A percentile compares a stretch with the other conserved stretches of the same genome.
Conservation (phyloP, 2,113 vertebrate genomes). For the Malurus alboscapulatus region DNA sequence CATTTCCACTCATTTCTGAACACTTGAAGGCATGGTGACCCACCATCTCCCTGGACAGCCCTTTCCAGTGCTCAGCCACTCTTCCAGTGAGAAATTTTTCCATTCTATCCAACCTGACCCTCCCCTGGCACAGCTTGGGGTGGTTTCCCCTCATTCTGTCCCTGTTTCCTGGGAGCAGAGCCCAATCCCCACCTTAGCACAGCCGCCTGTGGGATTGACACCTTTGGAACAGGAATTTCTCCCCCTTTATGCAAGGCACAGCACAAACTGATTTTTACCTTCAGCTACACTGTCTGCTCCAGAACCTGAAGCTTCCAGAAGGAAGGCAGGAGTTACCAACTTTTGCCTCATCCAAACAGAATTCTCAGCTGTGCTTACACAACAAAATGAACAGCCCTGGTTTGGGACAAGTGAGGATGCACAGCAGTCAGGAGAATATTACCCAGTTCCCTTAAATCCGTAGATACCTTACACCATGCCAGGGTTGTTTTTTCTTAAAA, state of each 20-base stretch:
- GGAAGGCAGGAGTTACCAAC: not conserved
- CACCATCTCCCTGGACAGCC: not conserved
- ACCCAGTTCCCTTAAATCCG: not conserved
- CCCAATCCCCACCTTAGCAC: accelerated
- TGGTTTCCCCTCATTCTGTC: not conserved
- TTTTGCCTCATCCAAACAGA: not conserved
- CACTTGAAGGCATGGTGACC: not conserved
- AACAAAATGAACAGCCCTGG: not conserved
- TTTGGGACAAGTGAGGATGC: not conserved
- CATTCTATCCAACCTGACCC: not conserved
- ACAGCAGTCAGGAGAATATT: not conserved
- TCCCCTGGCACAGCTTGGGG: not conserved
- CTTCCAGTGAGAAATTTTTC: too few species aligned
- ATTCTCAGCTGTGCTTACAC: not conserved
- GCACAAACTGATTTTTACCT: not conserved
- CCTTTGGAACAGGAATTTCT: not conserved
- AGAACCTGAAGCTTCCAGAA: not conserved
- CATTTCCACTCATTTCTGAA: not conserved
- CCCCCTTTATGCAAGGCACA: not conserved
- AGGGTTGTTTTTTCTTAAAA: too few species aligned
- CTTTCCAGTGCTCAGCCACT: not conserved
- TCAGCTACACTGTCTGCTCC: not conserved
- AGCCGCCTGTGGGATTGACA: not conserved
- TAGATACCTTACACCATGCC: not conserved
- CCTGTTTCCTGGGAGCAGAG: not conserved